These are phyloP conservation scores for Mus minutoides DNA, from an alignment of 2,797 vertebrate genomes.

Conservation along the genomic window DNA sequence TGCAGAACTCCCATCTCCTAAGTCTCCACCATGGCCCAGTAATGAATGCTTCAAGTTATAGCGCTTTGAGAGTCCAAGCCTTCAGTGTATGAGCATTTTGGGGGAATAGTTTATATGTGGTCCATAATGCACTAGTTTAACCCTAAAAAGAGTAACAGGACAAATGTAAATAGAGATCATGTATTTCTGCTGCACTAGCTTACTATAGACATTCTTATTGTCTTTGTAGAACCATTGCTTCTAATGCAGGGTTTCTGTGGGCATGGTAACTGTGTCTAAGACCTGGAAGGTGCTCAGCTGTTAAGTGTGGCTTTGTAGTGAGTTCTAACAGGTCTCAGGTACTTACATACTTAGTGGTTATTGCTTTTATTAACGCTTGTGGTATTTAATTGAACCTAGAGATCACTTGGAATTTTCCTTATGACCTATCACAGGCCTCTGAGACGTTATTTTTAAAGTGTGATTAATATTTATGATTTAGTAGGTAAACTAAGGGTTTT, in stretches of 20 bases:
- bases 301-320: constrained; percentile 18
- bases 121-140: neutral
- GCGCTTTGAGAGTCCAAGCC: neutral
- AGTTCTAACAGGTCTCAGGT: constrained; percentile 33
- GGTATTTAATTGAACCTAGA: constrained; percentile 68
- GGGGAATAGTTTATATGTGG: neutral
- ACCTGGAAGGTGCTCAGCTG: constrained; percentile 35
- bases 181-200: constrained; percentile 26
- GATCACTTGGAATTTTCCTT: constrained; percentile 55
- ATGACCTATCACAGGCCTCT: constrained; percentile 36
- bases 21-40: neutral
- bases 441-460: constrained; percentile 32
- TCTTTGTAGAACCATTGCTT: constrained; percentile 25
- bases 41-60: neutral
- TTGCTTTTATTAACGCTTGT: neutral
- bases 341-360: neutral
- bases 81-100: neutral
- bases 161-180: neutral
- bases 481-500: constrained; percentile 52
- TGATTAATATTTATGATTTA: constrained; percentile 61
- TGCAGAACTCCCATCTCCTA: too few species aligned
- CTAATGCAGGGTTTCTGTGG: constrained; percentile 43
- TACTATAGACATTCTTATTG: constrained; percentile 9
- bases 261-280: constrained; percentile 48
- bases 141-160: neutral